Evolutionary conservation across 2,113 vertebrate species (phyloP), one percentile per base, ranked within the genome.

Genomic region (Talpa occidentalis): DNA sequence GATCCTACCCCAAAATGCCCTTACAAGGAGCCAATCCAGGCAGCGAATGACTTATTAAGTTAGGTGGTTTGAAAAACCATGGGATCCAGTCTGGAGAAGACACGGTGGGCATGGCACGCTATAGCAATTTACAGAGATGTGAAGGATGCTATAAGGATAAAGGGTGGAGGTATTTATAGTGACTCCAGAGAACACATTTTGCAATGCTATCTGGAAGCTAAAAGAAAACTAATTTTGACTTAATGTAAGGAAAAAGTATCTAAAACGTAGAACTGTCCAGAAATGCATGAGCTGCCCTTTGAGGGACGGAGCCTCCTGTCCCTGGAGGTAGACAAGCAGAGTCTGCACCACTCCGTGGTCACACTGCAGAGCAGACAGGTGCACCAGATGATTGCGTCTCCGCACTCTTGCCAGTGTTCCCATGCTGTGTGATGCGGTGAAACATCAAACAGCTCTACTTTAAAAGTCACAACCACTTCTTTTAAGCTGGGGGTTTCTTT

Each of bases 1-100:
- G 56, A 59, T 74, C 8, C 40, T 86, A 97, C 96, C 96, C 92
- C 82, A 95, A 97, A 92, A 0, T 93, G 94, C 94, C 96, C 95
- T 95, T 44, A 52, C 28, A 88, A 49, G n/a, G 96, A 95, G 26
- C 67, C 96, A 88, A 98, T 82, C 95, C 95, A 97, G 95, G 91
- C 94, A 85, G 95, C 8, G 44, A 88, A 37, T 0, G 0, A 1
- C 10, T 91, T 93, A 81, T 94, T 79, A 96, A 97, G 78, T 64
- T 93, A 90, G 66, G 52, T 49, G 37, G 70, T 54, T 95, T 97
- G 96, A 97, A 93, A 93, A 77, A 60, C 19, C 35, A 81, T 74
- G 4, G 28, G 35, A 40, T 94, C 17, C 54, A 92, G 47, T 24
- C 78, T 40, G 59, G 35, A 92, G 74, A 16, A n/a, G 83, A 35